Evolutionary conservation across 2,797 vertebrate species (phyloP), one percentile per base, ranked within the genome.

Genomic region (Fistularia commersonii): DNA sequence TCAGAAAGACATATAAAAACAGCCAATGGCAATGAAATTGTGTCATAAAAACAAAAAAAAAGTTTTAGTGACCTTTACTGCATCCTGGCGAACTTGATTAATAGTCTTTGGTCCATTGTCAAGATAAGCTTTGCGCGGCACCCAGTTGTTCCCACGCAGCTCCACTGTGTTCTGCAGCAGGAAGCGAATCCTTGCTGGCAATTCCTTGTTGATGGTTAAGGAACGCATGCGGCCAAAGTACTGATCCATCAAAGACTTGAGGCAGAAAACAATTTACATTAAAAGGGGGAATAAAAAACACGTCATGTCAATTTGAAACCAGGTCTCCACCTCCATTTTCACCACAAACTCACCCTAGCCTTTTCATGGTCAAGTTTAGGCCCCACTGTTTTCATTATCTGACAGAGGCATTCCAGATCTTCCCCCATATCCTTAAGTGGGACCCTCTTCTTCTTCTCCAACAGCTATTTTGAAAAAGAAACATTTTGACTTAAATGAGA

Each of bases 391-490:
- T 93, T 98, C 96, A 99, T 98, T 97, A 99, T 99, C 95, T 99
- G 96, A 98, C 97, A 99, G 95, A 99, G 97, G 93, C 97, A 99
- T 92, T 99, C 97, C 94, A 99, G 92, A 90, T 99, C 97, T 90
- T 99, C 97, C 85, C 95, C 97, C 95, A 99, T 97, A 93, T 99
- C 97, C 88, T 97, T 96, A 80, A 99, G 93, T 85, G 95, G 94
- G 79, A 97, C 91, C 91, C 91, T 97, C 91, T 97, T 99, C 91
- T 98, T 99, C 91, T 99, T 99, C 92, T 99, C 97, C 97, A 99
- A 92, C 91, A 99, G 95, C 97, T 99, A 32, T 11, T 62, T 57
- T 65, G 51, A n/a, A 3, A 3, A 5, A 55, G 1, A 1, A 2
- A 40, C 0, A 33, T 5, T 7, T 41, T 35, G 13, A 14, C 6